Conservation (phyloP, 2,888 invertebrate genomes). For the Orthonychiurus folsomi region DNA sequence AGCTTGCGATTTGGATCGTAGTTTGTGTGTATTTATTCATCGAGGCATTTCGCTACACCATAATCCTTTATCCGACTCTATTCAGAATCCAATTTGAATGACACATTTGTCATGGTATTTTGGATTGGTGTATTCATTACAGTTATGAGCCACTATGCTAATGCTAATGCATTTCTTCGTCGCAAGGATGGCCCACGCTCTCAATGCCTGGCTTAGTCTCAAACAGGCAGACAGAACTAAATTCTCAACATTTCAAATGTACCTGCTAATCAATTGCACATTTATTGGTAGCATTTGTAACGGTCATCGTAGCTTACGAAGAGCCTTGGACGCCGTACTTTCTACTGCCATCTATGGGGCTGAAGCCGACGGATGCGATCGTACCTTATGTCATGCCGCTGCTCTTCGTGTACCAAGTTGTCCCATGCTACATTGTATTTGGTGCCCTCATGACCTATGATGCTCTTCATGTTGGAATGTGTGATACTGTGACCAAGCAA, state of each 20-base stretch:
- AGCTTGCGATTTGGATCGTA: neutral
- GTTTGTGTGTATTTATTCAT: neutral
- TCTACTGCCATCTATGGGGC: neutral
- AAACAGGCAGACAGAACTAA: neutral
- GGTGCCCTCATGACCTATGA: neutral
- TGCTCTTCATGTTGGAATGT: neutral
- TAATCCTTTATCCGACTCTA: neutral
- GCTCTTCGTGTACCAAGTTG: neutral
- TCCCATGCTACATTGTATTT: neutral
- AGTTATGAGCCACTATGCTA: neutral
- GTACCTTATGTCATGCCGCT: neutral
- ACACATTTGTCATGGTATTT: neutral
- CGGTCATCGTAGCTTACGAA: neutral
- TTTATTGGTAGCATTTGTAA: neutral
- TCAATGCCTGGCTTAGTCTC: neutral
- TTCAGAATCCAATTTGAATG: neutral
- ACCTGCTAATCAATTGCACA: neutral
- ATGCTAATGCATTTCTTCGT: neutral
- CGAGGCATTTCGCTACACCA: neutral
- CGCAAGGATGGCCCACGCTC: neutral
- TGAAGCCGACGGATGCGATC: neutral
- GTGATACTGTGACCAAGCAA: neutral
- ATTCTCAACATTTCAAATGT: neutral
- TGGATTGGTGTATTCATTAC: constrained; percentile 1
- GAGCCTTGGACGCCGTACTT: neutral